Evolutionary conservation across 2,113 vertebrate species (phyloP), one percentile per base, ranked within the genome.

Genomic region (Urocolius indicus): DNA sequence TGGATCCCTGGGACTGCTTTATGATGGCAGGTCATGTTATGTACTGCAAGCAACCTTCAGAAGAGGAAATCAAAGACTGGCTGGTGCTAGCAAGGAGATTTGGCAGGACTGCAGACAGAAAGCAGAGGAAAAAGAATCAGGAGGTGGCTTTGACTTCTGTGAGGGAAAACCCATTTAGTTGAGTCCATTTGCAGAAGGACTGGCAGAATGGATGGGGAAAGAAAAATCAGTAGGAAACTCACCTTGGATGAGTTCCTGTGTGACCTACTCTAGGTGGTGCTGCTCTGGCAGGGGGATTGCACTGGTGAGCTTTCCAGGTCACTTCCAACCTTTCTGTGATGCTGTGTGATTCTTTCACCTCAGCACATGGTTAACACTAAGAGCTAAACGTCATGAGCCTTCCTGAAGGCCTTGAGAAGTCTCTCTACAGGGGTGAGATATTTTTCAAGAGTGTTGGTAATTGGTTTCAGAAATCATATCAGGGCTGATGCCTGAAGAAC

Each of bases 391-490:
- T 6, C 26, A 21, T 30, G 43, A 73, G 22, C 24, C 7, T 82
- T 81, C 14, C 41, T 41, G 19, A 45, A 81, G 29, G 6, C 12
- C 38, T 51, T 63, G 22, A 69, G 36, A 26, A 61, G 9, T 30
- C 16, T 6, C 7, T 73, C 0, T 1, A 4, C 6, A 36, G 3
- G 21, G 17, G 5, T 30, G 38, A 84, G 12, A 9, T 6, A 65
- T 68, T 80, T 73, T 26, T 14, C 49, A 57, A 55, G 66, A 24
- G 10, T 26, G 16, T 51, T 7, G 5, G 13, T 17, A 23, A 16
- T 3, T 9, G 7, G 9, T 59, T 65, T 43, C 38, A 76, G 49
- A 52, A 65, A 38, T 41, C 27, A 32, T 4, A 30, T 5, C 22
- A 67, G 15, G 29, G 20, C 23, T 85, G 52, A 46, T 75, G 69